Evolutionary conservation across 2,113 vertebrate genomes (phyloP), one percentile per base, ranked within the genome.

Genomic region (Empidonax alnorum): DNA sequence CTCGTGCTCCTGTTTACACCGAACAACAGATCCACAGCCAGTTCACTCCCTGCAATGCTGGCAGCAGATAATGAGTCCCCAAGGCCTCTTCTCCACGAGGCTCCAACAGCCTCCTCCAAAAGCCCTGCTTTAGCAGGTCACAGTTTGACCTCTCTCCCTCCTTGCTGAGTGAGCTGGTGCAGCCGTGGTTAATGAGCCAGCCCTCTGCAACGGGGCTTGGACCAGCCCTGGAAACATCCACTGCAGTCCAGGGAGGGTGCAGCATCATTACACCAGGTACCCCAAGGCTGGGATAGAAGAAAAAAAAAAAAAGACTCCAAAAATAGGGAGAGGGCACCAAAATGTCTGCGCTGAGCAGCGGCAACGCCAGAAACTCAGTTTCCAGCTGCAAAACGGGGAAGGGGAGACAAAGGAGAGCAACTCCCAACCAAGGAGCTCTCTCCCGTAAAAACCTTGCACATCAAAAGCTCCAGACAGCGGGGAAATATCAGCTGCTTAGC

Each of bases 1-100:
- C 50, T n/a, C 0, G 16, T 0, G 56, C 0, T 1, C 62, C 39
- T 73, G 49, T 33, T 56, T 22, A 53, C 6, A 1, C 3, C 3
- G 25, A 16, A 58, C 83, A 77, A 14, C 28, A 37, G 41, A 66
- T 14, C 85, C 30, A 1, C 21, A 10, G 78, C 63, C 75, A 25
- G 0, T 18, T 83, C 46, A 0, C 46, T 39, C 53, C 86, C 82
- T 69, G 66, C 71, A 49, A 31, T 41, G 0, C 6, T 6, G 6
- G 41, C 82, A 80, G 90, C 59, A 25, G 42, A 50, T 86, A 94
- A 96, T 39, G 83, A 92, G 88, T 89, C 95, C 83, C 95, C 52
- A 42, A 35, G 92, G 95, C 50, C 90, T 88, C 46, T 87, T 59
- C 46, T 85, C 44, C 2, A 37, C 47, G 74, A 87, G 6, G 47